phyloP scores from a whole-genome alignment of 2,113 vertebrate genomes.

The Campylomormyrus tamandua region DNA sequence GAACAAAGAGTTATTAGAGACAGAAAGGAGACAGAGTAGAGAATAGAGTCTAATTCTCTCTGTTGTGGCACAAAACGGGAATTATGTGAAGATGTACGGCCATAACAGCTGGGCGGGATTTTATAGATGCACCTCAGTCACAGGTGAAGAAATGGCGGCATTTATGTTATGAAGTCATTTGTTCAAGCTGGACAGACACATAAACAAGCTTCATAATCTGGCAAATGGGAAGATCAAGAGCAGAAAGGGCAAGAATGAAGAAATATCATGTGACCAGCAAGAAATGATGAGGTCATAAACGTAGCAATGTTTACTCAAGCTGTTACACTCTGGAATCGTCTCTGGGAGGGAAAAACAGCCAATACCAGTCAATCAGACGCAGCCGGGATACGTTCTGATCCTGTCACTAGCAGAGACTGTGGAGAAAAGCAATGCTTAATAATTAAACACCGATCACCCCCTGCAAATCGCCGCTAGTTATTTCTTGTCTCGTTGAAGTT shows the following conservation, averaged over 20 bases:
- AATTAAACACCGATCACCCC: not conserved
- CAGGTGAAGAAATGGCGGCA: not conserved
- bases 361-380: not conserved
- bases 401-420: not conserved
- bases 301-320: not conserved
- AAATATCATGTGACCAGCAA: not conserved
- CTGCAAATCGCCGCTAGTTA: not conserved
- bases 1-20: not conserved
- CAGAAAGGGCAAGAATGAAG: not conserved
- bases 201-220: not conserved
- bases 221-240: not conserved
- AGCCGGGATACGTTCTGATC: not conserved
- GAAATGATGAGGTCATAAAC: not conserved
- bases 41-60: not conserved
- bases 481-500: constrained; percentile 6
- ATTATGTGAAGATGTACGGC: not conserved
- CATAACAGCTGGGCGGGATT: not conserved
- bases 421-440: not conserved
- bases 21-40: not conserved
- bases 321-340: not conserved
- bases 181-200: not conserved
- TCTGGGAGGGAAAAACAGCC: not conserved
- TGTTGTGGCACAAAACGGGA: not conserved
- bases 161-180: not conserved
- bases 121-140: not conserved